These are phyloP conservation scores for Laspeyria flexula DNA, from an alignment of 2,888 invertebrate species.

Conservation along the genomic window DNA sequence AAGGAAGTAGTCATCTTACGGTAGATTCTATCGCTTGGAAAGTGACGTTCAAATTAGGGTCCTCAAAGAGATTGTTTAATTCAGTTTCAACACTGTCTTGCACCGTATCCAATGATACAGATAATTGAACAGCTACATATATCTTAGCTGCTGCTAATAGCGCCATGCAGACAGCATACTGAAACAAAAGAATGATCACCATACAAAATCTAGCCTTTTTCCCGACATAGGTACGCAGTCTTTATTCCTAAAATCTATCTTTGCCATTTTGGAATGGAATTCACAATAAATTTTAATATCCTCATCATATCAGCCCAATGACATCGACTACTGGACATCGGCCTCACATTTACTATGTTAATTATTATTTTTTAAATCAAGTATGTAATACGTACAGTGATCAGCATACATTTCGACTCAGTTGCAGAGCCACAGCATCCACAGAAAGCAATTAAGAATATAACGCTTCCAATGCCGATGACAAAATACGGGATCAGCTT, in stretches of 20 bases:
- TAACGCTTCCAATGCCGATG: conserved; percentile 22
- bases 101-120: background rate
- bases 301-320: too few relatives aligned
- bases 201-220: too few relatives aligned
- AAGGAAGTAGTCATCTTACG: conserved; percentile 17
- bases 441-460: conserved; percentile 29
- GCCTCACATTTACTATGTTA: too few relatives aligned
- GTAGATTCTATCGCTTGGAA: conserved; percentile 22
- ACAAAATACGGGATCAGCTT: conserved; percentile 16
- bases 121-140: conserved; percentile 13
- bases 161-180: conserved; percentile 28
- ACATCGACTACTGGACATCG: too few relatives aligned
- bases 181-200: conserved; percentile 9
- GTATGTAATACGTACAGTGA: conserved; percentile 21
- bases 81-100: background rate
- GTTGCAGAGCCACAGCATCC: conserved; percentile 39
- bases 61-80: conserved; percentile 6
- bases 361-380: too few relatives aligned
- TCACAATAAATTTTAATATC: too few relatives aligned
- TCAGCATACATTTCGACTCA: conserved; percentile 37
- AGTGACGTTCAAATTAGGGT: conserved; percentile 8
- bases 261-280: too few relatives aligned
- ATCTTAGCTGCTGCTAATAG: conserved; percentile 27
- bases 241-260: too few relatives aligned
- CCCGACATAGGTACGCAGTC: too few relatives aligned